Evolutionary conservation across 1,140 invertebrate species (phyloP), one percentile per base, ranked within the genome.

Genomic region (Polypedilum vanderplanki): DNA sequence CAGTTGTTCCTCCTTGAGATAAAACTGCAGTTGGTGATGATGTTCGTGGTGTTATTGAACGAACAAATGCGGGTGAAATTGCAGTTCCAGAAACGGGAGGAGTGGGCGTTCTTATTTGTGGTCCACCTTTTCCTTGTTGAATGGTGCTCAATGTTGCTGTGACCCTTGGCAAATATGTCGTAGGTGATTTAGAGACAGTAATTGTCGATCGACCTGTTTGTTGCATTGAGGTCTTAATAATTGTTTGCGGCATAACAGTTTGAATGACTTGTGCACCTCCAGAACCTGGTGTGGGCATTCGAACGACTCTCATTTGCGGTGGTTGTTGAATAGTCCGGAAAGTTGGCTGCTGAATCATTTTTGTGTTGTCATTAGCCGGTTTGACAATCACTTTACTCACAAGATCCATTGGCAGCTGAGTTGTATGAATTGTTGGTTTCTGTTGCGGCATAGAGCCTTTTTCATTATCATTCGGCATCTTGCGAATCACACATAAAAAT

Each of bases 301-400:
- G 17, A 0, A 70, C 65, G 10, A 70, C 65, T 70, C 65, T 70
- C 65, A 70, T 70, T 70, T 70, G 65, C 18, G 17, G 15, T 18
- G 65, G 65, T 18, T 70, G 65, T 70, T 70, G 65, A 12, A 70
- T 70, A 9, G 65, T 70, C 2, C 65, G 17, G 18, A 70, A 70
- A 10, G 65, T 70, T 1, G 46, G 65, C 5, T 70, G 20, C 20
- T 70, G 65, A 70, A 57, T 57, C 65, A 70, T 70, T 70, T 22
- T 70, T 0, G 65, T 18, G 10, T 12, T 12, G 20, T 70, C 65
- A 70, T 70, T 70, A 18, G 65, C 65, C 17, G 65, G 65, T 18
- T 22, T 70, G 5, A 70, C 65, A 70, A 70, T 70, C 65, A 70
- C 65, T 20, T 70, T 70, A 70, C 20, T 70, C 17, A 18, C 65